Conservation (phyloP, 2,797 vertebrate species). For the Pampus argenteus region DNA sequence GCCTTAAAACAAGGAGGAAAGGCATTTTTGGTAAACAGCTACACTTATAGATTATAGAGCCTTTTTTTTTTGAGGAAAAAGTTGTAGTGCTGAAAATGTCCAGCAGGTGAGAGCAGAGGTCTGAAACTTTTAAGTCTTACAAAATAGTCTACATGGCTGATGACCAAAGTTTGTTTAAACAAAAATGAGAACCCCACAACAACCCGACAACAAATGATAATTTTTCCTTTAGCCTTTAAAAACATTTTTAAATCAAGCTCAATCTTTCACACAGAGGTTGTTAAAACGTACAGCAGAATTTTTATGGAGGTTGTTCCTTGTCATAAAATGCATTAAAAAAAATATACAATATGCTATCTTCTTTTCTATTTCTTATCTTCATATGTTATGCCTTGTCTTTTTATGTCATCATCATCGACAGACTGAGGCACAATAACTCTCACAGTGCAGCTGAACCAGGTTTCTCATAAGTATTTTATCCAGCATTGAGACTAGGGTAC, state of each 20-base stretch:
- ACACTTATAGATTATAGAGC: background rate
- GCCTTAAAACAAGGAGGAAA: conserved; percentile 73
- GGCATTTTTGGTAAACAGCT: background rate
- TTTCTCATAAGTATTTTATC: conserved; percentile 60
- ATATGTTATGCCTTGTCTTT: background rate
- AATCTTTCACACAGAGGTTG: background rate
- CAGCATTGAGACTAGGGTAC: conserved; percentile 64
- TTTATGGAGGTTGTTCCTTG: background rate
- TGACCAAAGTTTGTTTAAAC: background rate
- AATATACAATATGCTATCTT: background rate
- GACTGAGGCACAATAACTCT: conserved; percentile 23
- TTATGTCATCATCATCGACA: background rate
- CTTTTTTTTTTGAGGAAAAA: background rate
- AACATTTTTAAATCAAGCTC: background rate
- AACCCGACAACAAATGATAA: background rate
- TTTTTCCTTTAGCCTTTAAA: conserved; percentile 1
- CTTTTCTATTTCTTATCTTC: background rate
- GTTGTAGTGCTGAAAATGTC: conserved; percentile 58
- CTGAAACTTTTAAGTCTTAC: conserved; percentile 18
- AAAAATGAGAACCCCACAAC: background rate
- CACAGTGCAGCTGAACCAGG: conserved; percentile 45
- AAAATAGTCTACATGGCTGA: background rate
- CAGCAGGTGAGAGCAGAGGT: conserved; percentile 76
- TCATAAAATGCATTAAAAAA: background rate
- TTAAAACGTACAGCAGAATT: background rate